These are phyloP conservation scores for Eupeodes latifasciatus DNA, from an alignment of 2,888 invertebrate species.

Conservation along the genomic window DNA sequence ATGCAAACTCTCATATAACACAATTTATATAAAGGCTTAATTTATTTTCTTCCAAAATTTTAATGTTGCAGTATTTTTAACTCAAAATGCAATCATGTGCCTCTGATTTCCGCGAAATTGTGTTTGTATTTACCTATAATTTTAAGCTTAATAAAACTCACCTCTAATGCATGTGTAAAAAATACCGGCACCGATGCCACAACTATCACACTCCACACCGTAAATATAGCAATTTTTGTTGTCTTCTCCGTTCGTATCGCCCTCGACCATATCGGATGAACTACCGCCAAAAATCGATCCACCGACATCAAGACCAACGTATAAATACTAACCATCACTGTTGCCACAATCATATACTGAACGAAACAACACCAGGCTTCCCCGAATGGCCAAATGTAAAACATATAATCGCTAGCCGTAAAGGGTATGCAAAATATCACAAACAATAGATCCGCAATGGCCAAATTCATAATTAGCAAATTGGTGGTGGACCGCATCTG, in stretches of 20 bases:
- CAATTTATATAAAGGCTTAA: too few relatives aligned
- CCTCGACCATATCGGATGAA: constrained; percentile 95
- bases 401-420: constrained; percentile 94
- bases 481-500: constrained; percentile 97
- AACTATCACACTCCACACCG: constrained; percentile 92
- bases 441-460: constrained; percentile 94
- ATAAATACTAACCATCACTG: constrained; percentile 96
- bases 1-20: too few relatives aligned
- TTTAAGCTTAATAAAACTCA: constrained; percentile 78
- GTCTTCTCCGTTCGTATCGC: constrained; percentile 92
- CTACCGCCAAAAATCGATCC: constrained; percentile 96
- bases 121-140: too few relatives aligned
- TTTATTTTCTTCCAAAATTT: too few relatives aligned
- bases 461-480: constrained; percentile 95
- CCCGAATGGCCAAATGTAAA: constrained; percentile 95
- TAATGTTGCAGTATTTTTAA: too few relatives aligned
- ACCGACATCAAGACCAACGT: constrained; percentile 96
- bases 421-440: constrained; percentile 97
- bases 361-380: constrained; percentile 94
- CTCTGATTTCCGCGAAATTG: too few relatives aligned
- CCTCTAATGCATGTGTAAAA: constrained; percentile 89
- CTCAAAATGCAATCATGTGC: too few relatives aligned
- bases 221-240: constrained; percentile 90
- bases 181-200: constrained; percentile 89
- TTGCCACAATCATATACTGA: constrained; percentile 95